Base-by-base conservation (phyloP, 2,797 vertebrate species). In the Gorsachius magnificus region DNA sequence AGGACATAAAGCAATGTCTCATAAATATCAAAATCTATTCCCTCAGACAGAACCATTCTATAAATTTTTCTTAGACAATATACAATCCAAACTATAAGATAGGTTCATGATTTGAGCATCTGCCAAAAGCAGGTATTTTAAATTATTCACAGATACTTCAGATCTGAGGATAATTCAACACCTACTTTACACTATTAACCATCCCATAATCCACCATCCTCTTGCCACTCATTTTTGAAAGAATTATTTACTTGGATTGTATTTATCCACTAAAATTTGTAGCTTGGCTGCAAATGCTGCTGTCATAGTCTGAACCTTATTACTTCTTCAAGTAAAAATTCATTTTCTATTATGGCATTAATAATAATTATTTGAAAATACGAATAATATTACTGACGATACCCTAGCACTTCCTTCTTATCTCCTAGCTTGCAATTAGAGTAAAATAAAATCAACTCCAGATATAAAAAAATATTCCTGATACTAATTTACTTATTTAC, bases 21-120 rank as follows among this genome's bases (percentile, higher is more conserved):
- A 84, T 84, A 71, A 90, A 85, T 87, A 91, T 66, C 18, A 83
- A 87, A 94, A 81, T 29, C 11, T 74, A 35, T 82, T 95, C 65
- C 13, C 25, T 66, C 22, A 66, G 29, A 77, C 10, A 56, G 70
- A 89, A 88, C 17, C 9, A 79, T 45, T 71, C 28, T 43, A 68
- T 76, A 74, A 79, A 71, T 65, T 57, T 81, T 96, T 83, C 22
- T 56, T n/a, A 60, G 24, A 46, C 46, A 86, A 13, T 58, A 58
- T 29, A 83, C 31, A 72, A 53, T 57, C 26, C 46, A 83, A 82
- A 88, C 36, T 26, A 87, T 36, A 21, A 76, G 46, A 83, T 16
- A 53, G 58, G 7, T 76, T 95, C 51, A 69, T 41, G 35, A 33
- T 82, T 95, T 91, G 21, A 79, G 20, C 41, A 84, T 16, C 57